Percentiles rank a stretch among this genome's conserved stretches.
phyloP scores from a whole-genome alignment of 1,140 invertebrate species.

The Drosophila burlai region DNA sequence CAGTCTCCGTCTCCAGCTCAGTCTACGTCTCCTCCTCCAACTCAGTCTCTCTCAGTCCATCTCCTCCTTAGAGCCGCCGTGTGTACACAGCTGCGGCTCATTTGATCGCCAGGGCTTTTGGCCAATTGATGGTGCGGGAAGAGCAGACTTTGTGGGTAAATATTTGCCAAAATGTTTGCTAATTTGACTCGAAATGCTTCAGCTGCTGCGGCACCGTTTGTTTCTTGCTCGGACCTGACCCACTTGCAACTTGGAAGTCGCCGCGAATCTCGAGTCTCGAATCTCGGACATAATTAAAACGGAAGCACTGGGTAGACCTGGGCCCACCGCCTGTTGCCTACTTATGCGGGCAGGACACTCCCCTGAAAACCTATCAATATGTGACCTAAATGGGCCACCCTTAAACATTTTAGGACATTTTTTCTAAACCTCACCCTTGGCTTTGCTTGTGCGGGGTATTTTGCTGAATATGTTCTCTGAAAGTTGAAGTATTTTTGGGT shows the following conservation, averaged over 20 bases:
- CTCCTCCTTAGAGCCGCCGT: conserved; percentile 10
- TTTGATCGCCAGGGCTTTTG: conserved; percentile 69
- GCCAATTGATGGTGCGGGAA: conserved; percentile 57
- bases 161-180: conserved; percentile 82
- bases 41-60: not conserved
- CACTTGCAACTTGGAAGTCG: not conserved
- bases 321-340: conserved; percentile 16
- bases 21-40: not conserved
- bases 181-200: conserved; percentile 66
- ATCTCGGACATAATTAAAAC: conserved; percentile 46
- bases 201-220: conserved; percentile 7
- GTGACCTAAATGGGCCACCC: too few relatives aligned
- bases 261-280: not conserved
- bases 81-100: conserved; percentile 79
- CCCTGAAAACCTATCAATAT: conserved; percentile 19
- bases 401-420: not conserved
- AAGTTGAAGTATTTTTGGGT: not conserved
- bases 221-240: conserved; percentile 6
- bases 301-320: not conserved
- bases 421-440: not conserved
- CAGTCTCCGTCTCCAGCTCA: not conserved
- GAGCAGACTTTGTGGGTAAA: conserved; percentile 64
- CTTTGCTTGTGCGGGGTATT: not conserved
- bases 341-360: conserved; percentile 40
- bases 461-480: not conserved